Evolutionary conservation across 2,888 invertebrate species (phyloP).

Genomic region (Imbricaverruca yamaguchii): DNA sequence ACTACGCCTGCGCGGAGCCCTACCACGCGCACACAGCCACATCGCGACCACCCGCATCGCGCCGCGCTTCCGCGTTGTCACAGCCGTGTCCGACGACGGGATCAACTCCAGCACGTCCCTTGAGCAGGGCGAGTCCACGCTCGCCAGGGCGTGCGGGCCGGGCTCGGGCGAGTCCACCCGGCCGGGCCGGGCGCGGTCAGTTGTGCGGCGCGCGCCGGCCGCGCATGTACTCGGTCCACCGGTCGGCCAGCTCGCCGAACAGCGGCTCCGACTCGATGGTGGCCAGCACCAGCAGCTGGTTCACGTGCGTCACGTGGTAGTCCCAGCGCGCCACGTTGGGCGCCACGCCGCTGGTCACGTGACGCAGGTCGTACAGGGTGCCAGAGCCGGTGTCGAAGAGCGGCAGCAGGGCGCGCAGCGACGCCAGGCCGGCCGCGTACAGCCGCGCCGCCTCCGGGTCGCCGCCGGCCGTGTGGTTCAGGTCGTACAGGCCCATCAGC

Average conservation of each 20-base stretch:
- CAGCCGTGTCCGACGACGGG: no score
- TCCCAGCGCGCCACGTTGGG: slow-evolving; percentile 98
- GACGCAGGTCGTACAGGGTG: slow-evolving; percentile 90
- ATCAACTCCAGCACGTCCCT: no score
- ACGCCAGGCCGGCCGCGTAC: slow-evolving; percentile 75
- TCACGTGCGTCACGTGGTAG: slow-evolving; percentile 96
- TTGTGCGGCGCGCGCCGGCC: slow-evolving; percentile 93
- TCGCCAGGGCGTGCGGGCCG: neutral
- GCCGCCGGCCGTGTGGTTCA: slow-evolving; percentile 51
- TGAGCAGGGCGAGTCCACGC: neutral
- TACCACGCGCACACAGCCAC: no score
- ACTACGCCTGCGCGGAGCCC: no score
- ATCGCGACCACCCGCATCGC: no score
- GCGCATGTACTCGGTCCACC: slow-evolving; percentile 93
- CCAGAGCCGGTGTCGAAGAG: slow-evolving; percentile 93
- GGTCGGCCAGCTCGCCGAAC: slow-evolving; percentile 60
- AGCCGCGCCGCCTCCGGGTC: slow-evolving; percentile 58
- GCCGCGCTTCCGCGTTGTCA: no score
- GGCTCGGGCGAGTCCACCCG: no score
- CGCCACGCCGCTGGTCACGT: slow-evolving; percentile 77
- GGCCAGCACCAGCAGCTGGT: slow-evolving; percentile 71
- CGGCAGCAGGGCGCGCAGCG: slow-evolving; percentile 76
- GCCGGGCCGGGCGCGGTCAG: slow-evolving; percentile 44
- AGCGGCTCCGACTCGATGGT: slow-evolving; percentile 69
- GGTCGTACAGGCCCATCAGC: slow-evolving; percentile 87